Percentiles rank a stretch among this genome's conserved stretches.
phyloP scores from a whole-genome alignment of 2,888 invertebrate genomes.

The Drosophila nigritarsus region DNA sequence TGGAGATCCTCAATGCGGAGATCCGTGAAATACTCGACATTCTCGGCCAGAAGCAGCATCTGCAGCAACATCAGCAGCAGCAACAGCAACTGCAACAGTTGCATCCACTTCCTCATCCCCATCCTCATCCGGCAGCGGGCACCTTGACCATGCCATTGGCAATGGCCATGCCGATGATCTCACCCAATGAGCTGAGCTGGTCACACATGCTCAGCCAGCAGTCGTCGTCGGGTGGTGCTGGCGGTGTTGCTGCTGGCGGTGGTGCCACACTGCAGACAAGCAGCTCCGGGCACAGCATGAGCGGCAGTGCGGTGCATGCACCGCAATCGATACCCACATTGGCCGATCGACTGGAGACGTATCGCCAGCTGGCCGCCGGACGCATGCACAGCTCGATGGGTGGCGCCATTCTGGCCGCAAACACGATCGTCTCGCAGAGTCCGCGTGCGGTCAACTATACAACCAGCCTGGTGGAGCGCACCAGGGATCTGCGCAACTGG shows the following conservation, averaged over 20 bases:
- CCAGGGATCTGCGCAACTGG: constrained; percentile 89
- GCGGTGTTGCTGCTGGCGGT: background rate
- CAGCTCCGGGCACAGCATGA: constrained; percentile 34
- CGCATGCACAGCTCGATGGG: constrained; percentile 85
- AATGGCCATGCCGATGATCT: constrained; percentile 66
- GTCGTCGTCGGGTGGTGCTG: constrained; percentile 22
- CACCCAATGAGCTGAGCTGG: constrained; percentile 82
- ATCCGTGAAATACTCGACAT: constrained; percentile 90
- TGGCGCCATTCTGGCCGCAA: constrained; percentile 84
- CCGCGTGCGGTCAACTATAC: constrained; percentile 86
- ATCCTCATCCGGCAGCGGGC: background rate
- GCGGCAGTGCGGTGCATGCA: constrained; percentile 68
- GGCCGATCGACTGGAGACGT: constrained; percentile 87
- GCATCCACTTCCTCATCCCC: constrained; percentile 27
- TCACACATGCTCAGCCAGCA: constrained; percentile 76
- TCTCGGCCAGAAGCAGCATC: constrained; percentile 85
- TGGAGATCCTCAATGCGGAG: constrained; percentile 90
- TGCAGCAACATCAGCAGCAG: constrained; percentile 38
- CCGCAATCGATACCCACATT: constrained; percentile 85
- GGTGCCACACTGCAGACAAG: constrained; percentile 29
- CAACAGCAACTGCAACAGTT: constrained; percentile 38
- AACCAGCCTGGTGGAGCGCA: constrained; percentile 88
- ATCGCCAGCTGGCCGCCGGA: constrained; percentile 86
- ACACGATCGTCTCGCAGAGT: constrained; percentile 84
- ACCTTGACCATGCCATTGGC: background rate